phyloP scores from a whole-genome alignment of 1,140 invertebrate species.

The Notospermus geniculatus region DNA sequence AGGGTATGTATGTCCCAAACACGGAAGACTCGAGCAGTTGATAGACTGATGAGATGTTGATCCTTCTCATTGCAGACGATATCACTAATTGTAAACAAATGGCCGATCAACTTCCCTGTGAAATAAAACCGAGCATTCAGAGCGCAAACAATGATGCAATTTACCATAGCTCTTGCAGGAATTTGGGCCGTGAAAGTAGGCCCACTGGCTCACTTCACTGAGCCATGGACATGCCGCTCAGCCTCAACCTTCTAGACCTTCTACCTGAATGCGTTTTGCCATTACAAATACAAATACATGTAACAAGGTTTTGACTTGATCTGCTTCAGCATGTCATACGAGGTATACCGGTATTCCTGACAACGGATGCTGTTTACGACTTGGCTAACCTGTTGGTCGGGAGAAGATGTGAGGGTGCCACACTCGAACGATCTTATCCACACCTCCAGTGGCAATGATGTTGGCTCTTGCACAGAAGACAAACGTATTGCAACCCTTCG shows the following conservation, averaged over 20 bases:
- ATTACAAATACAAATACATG: too few species aligned
- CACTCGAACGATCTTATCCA: conserved; percentile 52
- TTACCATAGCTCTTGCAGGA: too few species aligned
- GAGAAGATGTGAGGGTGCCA: conserved; percentile 55
- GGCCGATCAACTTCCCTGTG: conserved; percentile 51
- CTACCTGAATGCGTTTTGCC: too few species aligned
- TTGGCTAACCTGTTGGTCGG: conserved; percentile 41
- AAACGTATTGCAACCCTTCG: conserved; percentile 53
- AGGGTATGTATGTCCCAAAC: conserved; percentile 55
- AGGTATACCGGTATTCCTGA: too few species aligned
- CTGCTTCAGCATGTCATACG: too few species aligned
- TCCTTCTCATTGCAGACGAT: conserved; percentile 52
- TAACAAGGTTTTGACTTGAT: too few species aligned
- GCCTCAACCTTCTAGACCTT: too few species aligned
- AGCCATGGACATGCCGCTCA: too few species aligned
- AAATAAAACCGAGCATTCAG: conserved; percentile 5
- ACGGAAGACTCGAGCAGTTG: conserved; percentile 51
- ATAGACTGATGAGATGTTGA: conserved; percentile 54
- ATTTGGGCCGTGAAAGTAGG: too few species aligned
- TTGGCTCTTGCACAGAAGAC: conserved; percentile 51
- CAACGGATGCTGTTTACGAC: not conserved
- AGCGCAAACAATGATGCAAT: too few species aligned
- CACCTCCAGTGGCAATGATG: conserved; percentile 53
- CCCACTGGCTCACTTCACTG: too few species aligned
- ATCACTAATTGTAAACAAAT: conserved; percentile 54